Evolutionary conservation across 2,113 vertebrate genomes (phyloP), one percentile per base, ranked within the genome.

Genomic region (Caranx melampygus): DNA sequence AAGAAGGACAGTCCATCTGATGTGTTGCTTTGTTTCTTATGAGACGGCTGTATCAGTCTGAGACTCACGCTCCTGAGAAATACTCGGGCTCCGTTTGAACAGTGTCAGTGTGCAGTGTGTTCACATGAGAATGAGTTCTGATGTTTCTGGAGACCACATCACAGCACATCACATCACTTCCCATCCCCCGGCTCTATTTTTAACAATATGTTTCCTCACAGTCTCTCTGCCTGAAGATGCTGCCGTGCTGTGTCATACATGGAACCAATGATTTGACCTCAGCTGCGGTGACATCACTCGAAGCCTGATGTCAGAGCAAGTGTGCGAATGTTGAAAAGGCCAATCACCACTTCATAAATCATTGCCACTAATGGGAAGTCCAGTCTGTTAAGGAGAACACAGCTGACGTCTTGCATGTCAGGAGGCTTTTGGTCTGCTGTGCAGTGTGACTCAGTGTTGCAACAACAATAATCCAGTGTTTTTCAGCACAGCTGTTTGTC

Each of bases 181-280:
- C 65, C 42, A 13, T 40, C 45, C 66, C 16, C 44, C 45, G 55
- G 42, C 64, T 83, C 74, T 87, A 81, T 73, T 81, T 81, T 75
- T 83, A 85, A 81, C 81, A 83, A 78, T 79, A 78, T 79, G 80
- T 59, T 77, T 83, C 82, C 63, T 72, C 82, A 57, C 61, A 75
- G 57, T 67, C n/a, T 35, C 62, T 66, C 54, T 18, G 58, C 42
- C 54, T 40, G 35, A 59, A 57, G 44, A 61, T 40, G n/a, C 45
- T 63, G 5, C 33, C 18, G 15, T 71, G 61, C 75, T 52, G 35
- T 52, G 58, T 51, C 59, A 37, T 5, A 26, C 6, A 70, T 71
- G 87, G 35, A 73, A 71, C 51, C 42, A 15, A 73, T 0, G 52
- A 87, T 82, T 73, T 7, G 37, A 73, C 40, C 81, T 69, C 45